Evolutionary conservation across 2,797 vertebrate genomes (phyloP).

Genomic region (Hipposideros larvatus): DNA sequence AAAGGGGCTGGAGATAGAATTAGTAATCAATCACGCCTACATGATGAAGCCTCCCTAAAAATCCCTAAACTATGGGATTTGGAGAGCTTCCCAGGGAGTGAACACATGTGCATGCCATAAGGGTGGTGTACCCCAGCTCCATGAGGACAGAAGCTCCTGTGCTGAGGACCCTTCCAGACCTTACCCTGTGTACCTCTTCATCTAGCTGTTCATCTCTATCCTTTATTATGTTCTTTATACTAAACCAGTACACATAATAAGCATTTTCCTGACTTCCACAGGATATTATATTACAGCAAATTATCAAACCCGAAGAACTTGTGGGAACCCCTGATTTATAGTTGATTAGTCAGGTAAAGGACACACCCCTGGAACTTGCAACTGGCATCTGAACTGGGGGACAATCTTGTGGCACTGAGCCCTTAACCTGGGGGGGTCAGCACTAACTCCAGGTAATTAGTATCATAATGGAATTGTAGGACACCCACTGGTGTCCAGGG

Average conservation of each 20-base stretch:
- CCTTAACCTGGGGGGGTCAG: not conserved
- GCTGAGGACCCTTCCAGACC: not conserved
- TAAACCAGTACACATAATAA: not conserved
- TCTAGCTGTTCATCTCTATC: not conserved
- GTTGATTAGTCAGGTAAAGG: not conserved
- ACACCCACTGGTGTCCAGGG: not conserved
- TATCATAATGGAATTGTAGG: not conserved
- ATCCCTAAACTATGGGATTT: not conserved
- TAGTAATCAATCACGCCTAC: not conserved
- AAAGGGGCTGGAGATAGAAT: not conserved
- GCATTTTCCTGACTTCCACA: not conserved
- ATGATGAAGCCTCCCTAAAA: not conserved
- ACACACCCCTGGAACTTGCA: not conserved
- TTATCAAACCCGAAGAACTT: not conserved
- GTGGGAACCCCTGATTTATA: not conserved
- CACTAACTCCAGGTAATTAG: not conserved
- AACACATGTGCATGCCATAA: not conserved
- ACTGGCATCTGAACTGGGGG: not conserved
- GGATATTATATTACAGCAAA: not conserved
- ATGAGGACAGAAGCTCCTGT: not conserved
- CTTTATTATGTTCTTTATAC: not conserved
- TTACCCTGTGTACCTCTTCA: no score
- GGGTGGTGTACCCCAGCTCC: not conserved
- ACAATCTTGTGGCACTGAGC: not conserved
- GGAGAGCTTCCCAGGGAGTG: not conserved